Percentiles rank a stretch among this genome's conserved stretches.
Conservation (phyloP, 2,113 vertebrate genomes). For the Mola mola region DNA sequence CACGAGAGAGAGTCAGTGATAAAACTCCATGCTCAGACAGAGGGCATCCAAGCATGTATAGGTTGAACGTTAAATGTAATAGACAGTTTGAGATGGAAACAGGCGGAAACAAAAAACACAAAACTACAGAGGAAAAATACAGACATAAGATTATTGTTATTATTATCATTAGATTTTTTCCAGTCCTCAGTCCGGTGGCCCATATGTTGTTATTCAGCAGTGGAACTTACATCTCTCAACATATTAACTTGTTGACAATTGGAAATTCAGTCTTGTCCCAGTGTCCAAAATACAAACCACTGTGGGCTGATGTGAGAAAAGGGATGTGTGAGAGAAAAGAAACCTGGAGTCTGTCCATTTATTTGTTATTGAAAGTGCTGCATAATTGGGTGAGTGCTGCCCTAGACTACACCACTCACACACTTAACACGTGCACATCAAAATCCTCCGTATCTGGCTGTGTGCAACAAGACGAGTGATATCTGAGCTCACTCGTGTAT, state of each 20-base stretch:
- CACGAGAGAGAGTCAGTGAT: too few relatives aligned
- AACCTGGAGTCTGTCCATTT: constrained; percentile 39
- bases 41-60: too few relatives aligned
- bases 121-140: constrained; percentile 7
- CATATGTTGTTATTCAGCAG: constrained; percentile 35
- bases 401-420: constrained; percentile 49
- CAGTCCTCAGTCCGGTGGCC: constrained; percentile 19
- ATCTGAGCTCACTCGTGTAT: constrained; percentile 41
- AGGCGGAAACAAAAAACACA: constrained; percentile 8
- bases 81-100: too few relatives aligned
- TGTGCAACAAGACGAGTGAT: constrained; percentile 39
- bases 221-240: constrained; percentile 47
- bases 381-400: constrained; percentile 32
- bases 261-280: constrained; percentile 54
- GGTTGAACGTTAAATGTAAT: too few relatives aligned
- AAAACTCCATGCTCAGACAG: too few relatives aligned
- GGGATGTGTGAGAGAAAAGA: constrained; percentile 19
- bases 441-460: constrained; percentile 40
- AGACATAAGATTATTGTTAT: background rate
- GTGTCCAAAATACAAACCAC: constrained; percentile 52
- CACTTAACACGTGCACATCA: constrained; percentile 47
- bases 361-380: constrained; percentile 43
- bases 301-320: constrained; percentile 34
- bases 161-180: background rate
- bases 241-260: constrained; percentile 61